Conservation (phyloP, 1,140 invertebrate species). For the Chironomus striatipennis region DNA sequence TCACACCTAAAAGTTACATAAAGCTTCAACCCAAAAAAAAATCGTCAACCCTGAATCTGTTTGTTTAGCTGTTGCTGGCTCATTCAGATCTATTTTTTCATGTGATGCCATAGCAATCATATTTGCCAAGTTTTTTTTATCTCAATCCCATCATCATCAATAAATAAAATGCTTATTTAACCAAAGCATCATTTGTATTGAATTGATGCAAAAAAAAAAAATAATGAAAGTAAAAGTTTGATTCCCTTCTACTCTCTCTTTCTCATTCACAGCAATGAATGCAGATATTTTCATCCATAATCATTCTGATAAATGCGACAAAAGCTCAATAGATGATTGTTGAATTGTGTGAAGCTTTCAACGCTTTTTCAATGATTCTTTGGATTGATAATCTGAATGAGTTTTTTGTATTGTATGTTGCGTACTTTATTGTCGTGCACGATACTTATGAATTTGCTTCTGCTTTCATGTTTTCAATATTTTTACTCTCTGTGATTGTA, state of each 20-base stretch:
- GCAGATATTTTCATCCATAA: constrained; percentile 13
- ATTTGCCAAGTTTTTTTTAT: background rate
- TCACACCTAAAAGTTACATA: background rate
- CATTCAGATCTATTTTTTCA: background rate
- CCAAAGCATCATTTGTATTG: background rate
- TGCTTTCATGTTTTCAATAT: background rate
- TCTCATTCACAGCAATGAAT: background rate
- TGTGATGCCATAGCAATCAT: background rate
- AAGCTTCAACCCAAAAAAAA: no score
- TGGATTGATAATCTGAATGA: constrained; percentile 1
- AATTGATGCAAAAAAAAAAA: constrained; percentile 5
- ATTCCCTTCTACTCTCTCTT: background rate
- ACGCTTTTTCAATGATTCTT: constrained; percentile 5
- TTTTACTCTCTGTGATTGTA: no score
- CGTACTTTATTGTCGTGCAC: background rate
- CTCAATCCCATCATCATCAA: no score
- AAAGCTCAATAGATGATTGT: constrained; percentile 12
- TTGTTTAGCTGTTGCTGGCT: no score
- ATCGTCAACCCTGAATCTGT: no score
- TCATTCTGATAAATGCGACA: constrained; percentile 8
- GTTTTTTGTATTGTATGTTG: background rate
- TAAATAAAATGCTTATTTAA: no score
- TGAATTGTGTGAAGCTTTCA: constrained; percentile 6
- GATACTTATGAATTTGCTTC: background rate
- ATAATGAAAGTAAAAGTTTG: background rate